These are phyloP conservation scores for Agonopterix heracliana DNA, from an alignment of 2,888 invertebrate genomes.

Conservation along the genomic window DNA sequence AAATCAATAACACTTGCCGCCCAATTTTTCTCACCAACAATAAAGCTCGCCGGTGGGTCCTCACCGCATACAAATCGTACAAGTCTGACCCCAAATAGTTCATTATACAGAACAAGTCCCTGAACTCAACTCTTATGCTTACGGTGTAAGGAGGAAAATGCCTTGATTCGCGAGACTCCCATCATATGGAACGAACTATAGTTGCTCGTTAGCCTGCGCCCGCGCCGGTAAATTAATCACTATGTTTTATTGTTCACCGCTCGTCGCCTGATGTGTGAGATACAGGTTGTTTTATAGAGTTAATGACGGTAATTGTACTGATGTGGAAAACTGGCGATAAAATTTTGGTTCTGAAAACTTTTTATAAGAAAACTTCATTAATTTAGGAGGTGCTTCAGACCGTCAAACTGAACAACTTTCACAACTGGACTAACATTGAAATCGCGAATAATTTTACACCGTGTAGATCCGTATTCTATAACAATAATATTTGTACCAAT, in stretches of 20 bases:
- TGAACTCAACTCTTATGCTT: too few relatives aligned
- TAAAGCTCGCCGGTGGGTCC: slow-evolving; percentile 36
- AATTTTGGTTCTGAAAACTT: background rate
- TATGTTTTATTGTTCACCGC: slow-evolving; percentile 63
- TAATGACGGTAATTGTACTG: slow-evolving; percentile 12
- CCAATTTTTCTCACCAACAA: slow-evolving; percentile 15
- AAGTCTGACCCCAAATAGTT: slow-evolving; percentile 53
- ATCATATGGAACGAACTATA: too few relatives aligned
- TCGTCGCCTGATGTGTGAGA: slow-evolving; percentile 23
- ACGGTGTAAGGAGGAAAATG: too few relatives aligned
- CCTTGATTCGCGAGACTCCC: too few relatives aligned
- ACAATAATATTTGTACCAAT: too few relatives aligned
- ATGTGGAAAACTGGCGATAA: background rate
- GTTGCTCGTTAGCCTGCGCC: slow-evolving; percentile 58
- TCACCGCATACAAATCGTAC: slow-evolving; percentile 30
- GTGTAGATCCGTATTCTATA: too few relatives aligned
- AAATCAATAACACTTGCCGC: slow-evolving; percentile 19
- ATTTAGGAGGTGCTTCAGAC: too few relatives aligned
- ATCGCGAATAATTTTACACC: background rate
- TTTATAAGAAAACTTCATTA: too few relatives aligned
- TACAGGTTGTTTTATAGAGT: slow-evolving; percentile 36
- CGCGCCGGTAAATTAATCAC: slow-evolving; percentile 65
- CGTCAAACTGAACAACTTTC: background rate
- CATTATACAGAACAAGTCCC: too few relatives aligned
- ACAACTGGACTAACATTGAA: background rate